These are phyloP conservation scores for Lagodon rhomboides DNA, from an alignment of 2,797 vertebrate genomes.

Conservation along the genomic window DNA sequence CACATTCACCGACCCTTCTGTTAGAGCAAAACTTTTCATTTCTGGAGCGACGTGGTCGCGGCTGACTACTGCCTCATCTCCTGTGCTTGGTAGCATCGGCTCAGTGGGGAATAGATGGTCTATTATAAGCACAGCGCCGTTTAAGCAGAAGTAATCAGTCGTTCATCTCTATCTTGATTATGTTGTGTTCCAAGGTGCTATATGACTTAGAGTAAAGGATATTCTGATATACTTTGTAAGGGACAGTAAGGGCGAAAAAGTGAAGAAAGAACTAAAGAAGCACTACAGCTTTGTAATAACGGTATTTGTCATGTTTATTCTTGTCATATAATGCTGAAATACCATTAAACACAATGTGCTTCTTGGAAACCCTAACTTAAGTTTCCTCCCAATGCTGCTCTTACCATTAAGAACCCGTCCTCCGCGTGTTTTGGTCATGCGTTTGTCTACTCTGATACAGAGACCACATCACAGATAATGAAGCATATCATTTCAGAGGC, in stretches of 20 bases:
- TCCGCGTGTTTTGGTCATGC: constrained; percentile 27
- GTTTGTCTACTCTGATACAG: constrained; percentile 26
- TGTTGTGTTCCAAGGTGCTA: constrained; percentile 3
- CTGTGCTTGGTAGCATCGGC: constrained; percentile 50
- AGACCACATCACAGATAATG: constrained; percentile 30
- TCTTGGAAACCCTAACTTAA: background rate
- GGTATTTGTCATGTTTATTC: background rate
- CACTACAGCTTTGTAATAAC: background rate
- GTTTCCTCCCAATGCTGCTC: background rate
- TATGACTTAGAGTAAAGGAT: background rate
- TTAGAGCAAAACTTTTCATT: constrained; percentile 64
- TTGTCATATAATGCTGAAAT: constrained; percentile 21
- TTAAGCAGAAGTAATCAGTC: constrained; percentile 47
- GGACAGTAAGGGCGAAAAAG: background rate
- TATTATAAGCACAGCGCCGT: constrained; percentile 56
- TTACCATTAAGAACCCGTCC: constrained; percentile 12
- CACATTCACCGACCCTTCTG: constrained; percentile 41
- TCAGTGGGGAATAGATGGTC: constrained; percentile 51
- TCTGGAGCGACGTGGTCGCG: constrained; percentile 44
- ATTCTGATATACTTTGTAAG: background rate
- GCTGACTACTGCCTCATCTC: constrained; percentile 57
- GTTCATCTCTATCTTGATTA: constrained; percentile 20
- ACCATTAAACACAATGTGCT: constrained; percentile 4
- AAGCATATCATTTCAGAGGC: constrained; percentile 14
- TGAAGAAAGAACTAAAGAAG: background rate